Base-by-base conservation (phyloP, 2,888 invertebrate genomes). In the Cosmia pyralina region DNA sequence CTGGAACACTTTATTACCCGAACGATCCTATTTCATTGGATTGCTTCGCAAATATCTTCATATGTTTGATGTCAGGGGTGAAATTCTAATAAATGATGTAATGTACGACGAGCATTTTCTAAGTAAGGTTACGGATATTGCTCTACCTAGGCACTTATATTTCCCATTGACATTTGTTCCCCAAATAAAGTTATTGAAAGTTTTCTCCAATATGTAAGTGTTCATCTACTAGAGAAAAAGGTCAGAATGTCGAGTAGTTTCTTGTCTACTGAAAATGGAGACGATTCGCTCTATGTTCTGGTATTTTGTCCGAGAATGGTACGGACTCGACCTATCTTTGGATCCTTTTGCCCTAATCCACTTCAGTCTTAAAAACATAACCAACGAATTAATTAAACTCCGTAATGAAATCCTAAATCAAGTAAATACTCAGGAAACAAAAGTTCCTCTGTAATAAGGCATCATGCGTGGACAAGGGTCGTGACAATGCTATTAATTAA, bases 401-500 rank as follows among this genome's bases (percentile, higher is more conserved):
- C n/a, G 13, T 52, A 71, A 79, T 72, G 68, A 68, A 72, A 66
- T 50, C 44, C 58, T 38, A 62, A 72, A 80, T 66, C 73, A 65
- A 73, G 46, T 75, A 67, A 74, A 69, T 57, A 46, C 57, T 53
- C 28, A 55, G n/a, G 50, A 82, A 53, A 72, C 73, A 83, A 66
- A 78, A 79, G 60, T 41, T 55, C 50, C 15, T 7, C 41, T 7
- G 64, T 58, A 63, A 66, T 72, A 58, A 48, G 46, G 59, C 71
- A 72, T 75, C 64, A 74, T 77, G 63, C 68, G 62, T 69, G 74
- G 78, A 84, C 82, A 64, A 78, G 75, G 86, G 85, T 82, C 66
- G 53, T 38, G 77, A 69, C 69, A 70, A 74, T 64, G 68, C 70
- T 74, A 75, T 78, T 84, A 86, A 85, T 86, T 82, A 84, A 77